Evolutionary conservation across 2,888 invertebrate species (phyloP), one percentile per base, ranked within the genome.

Genomic region (Heliconius erato): DNA sequence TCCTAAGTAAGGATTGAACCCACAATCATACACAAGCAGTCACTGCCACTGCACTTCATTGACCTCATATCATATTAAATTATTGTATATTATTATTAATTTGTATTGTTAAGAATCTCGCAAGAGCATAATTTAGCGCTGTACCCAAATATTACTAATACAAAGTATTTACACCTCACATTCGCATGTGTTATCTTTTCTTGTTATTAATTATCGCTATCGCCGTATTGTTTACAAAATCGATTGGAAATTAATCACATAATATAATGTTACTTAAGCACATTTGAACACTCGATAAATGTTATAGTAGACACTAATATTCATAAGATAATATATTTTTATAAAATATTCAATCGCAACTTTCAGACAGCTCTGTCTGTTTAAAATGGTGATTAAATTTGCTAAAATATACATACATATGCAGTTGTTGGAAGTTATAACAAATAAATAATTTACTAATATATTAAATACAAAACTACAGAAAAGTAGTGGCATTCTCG

Each of bases 211-310:
- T 16, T 23, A 74, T 59, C 32, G n/a, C 32, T 74, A 74, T 59
- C 35, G 74, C 14, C 2, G 23, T 59, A 59, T 74, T 74, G 59
- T 74, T 59, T 32, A 74, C 23, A 32, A n/a, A 74, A 74, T 74
- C n/a, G 74, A 74, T 54, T 54, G 28, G 6, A 54, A 54, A 54
- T 59, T 74, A 54, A 74, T 59, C 54, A 74, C 5, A 59, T 74
- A 63, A 63, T n/a, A 35, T 35, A 59, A 12, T 12, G 14, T 74
- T 35, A 59, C n/a, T 63, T 26, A 35, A 74, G 23, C 54, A 35
- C 11, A 74, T 74, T 32, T 59, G 7, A 59, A 74, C 23, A 54
- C 0, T 6, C 12, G 6, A 32, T 74, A 74, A 74, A 59, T 32
- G 16, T 71, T 3, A 40, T 71, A 71, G 23, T 69, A 35, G 16